Evolutionary conservation across 2,797 vertebrate genomes (phyloP), one percentile per base, ranked within the genome.

Genomic region (Capromys pilorides): DNA sequence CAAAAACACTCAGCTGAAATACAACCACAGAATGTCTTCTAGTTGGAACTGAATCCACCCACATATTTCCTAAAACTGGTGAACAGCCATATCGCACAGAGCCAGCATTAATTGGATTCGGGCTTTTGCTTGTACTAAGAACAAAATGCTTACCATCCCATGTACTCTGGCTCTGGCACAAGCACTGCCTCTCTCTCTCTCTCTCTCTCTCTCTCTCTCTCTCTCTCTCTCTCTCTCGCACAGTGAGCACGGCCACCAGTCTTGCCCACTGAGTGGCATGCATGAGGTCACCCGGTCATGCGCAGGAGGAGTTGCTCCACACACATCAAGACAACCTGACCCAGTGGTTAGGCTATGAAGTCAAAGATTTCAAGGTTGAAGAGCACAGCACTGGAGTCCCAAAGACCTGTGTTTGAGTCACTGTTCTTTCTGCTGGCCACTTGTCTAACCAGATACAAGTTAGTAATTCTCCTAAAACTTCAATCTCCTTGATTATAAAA

Each of bases 111-210:
- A 96, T 19, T 95, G 78, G 90, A 89, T 93, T 95, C 61, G 89
- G 54, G 84, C 90, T 82, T 79, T 88, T 94, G 89, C 86, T 95
- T 94, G 45, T 95, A 95, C 90, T 88, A 91, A 95, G 96, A 49
- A 80, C 91, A 97, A 96, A 96, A 97, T 96, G 97, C 96, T 97
- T 97, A 96, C 93, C 91, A 73, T 36, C 82, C 67, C 82, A 91
- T 96, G 91, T 95, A 80, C 95, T 97, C 95, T 96, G 97, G 96
- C 94, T 94, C 88, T 95, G 88, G 92, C 85, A 95, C 4, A 93
- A 82, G 95, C 84, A 82, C 84, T 89, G 87, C 93, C 87, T 96
- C 95, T 90, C 94, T 45, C 45, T 45, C 45, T 21, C 94, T 45
- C 45, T 45, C 45, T 21, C 94, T 45, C 45, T 45, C 45, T 21